Evolutionary conservation across 2,113 vertebrate genomes (phyloP), one percentile per base, ranked within the genome.

Genomic region (Zapus hudsonius): DNA sequence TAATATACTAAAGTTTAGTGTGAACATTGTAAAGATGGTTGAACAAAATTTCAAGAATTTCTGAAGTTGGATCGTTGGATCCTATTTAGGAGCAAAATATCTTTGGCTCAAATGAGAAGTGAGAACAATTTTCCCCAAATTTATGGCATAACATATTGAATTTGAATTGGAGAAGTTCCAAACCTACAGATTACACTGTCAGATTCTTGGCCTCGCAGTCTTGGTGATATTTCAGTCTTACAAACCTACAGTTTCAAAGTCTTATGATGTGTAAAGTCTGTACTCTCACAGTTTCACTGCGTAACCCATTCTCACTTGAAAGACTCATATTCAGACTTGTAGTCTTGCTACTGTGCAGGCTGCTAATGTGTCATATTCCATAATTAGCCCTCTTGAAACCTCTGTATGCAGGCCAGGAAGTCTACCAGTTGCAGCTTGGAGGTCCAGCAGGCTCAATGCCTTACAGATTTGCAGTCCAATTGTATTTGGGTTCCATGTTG

Each of bases 91-190:
- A 87, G 27, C 40, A 82, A 82, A 52, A 61, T 52, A 7, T n/a
- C 67, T 31, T 78, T 69, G 67, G 36, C 82, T 82, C 40, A 86
- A 44, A 73, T 63, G 52, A 73, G 64, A 92, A 94, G 59, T 55
- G 13, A 55, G 42, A 89, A 29, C n/a, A 63, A 38, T 1, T 7
- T 80, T 64, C 40, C 25, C 22, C 61, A 80, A 94, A 85, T 36
- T 47, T 63, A 52, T 29, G 36, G 72, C 20, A 57, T 86, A n/a
- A 42, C 27, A 72, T 61, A 36, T 17, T 75, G n/a, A 59, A 33
- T 86, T 84, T 90, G 57, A 94, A 84, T 80, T 92, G 76, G 66
- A 95, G 78, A 91, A 66, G 31, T 17, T 74, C n/a, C 79, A 92
- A 73, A 73, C 88, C 27, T 8, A 64, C 29, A 72, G 29, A 44